Conservation (phyloP, 2,797 vertebrate genomes). For the Sphenopsis melanotis region DNA sequence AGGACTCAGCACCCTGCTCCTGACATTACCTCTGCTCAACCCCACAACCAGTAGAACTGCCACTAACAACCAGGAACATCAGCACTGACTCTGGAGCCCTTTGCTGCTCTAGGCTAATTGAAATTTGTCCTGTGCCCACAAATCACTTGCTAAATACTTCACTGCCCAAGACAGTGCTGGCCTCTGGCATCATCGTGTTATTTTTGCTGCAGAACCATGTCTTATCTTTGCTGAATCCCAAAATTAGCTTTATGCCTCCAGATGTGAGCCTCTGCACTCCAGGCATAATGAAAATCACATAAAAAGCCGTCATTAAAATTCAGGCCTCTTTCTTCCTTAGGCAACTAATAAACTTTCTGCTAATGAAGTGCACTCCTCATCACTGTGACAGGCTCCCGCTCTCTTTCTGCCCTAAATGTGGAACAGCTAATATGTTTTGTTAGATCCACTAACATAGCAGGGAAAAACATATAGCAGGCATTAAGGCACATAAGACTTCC, state of each 20-base stretch:
- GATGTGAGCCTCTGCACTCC: slow-evolving; percentile 9
- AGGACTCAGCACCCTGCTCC: background rate
- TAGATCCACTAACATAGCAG: background rate
- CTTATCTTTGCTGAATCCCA: slow-evolving; percentile 23
- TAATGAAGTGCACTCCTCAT: slow-evolving; percentile 55
- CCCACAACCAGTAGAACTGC: background rate
- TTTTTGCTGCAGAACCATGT: background rate
- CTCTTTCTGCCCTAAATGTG: background rate
- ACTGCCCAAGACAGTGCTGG: background rate
- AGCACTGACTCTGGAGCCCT: background rate
- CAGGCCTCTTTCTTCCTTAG: slow-evolving; percentile 38
- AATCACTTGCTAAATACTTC: slow-evolving; percentile 34
- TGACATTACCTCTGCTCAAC: background rate
- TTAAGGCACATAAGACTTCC: background rate
- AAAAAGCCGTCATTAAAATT: slow-evolving; percentile 55
- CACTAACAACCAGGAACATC: background rate
- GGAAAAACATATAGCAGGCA: background rate
- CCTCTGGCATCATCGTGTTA: background rate
- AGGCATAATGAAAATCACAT: slow-evolving; percentile 54
- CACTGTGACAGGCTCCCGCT: slow-evolving; percentile 2
- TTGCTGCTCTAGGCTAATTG: background rate
- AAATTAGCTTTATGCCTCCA: slow-evolving; percentile 51
- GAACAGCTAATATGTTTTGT: background rate
- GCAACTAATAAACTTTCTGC: slow-evolving; percentile 56
- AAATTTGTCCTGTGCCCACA: slow-evolving; percentile 4